These are phyloP conservation scores for Aphis craccivora DNA, from an alignment of 1,140 invertebrate species.

Conservation along the genomic window DNA sequence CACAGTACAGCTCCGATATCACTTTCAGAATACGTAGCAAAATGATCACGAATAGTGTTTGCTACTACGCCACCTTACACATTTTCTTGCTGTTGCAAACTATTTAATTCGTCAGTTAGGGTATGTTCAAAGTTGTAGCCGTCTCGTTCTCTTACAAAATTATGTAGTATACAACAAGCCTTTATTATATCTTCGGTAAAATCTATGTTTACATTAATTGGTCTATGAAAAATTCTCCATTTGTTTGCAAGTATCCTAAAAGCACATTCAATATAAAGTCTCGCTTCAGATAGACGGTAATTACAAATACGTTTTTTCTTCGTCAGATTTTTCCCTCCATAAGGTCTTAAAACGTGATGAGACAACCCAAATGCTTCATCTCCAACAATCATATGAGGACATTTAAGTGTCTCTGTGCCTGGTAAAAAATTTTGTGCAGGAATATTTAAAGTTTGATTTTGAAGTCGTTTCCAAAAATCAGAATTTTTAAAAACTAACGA, in stretches of 20 bases:
- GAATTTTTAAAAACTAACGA: conserved; percentile 49
- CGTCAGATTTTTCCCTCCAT: conserved; percentile 42
- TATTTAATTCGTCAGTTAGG: conserved; percentile 53
- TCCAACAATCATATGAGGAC: conserved; percentile 59
- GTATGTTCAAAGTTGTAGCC: conserved; percentile 59
- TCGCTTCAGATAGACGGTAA: conserved; percentile 61
- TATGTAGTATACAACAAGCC: conserved; percentile 62
- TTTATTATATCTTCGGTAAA: conserved; percentile 61
- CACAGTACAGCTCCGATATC: neutral
- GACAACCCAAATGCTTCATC: conserved; percentile 65
- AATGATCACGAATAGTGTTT: neutral
- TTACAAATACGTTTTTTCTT: conserved; percentile 63
- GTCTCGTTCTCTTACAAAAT: conserved; percentile 60
- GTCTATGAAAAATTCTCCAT: conserved; percentile 62
- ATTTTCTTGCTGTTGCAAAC: neutral
- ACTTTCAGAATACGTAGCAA: neutral
- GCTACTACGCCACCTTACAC: neutral
- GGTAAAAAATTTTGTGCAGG: neutral
- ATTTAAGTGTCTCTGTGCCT: neutral
- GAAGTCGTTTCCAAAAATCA: conserved; percentile 39
- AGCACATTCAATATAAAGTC: conserved; percentile 64
- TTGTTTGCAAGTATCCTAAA: conserved; percentile 64
- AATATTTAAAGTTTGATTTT: neutral
- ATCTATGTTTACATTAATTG: conserved; percentile 60
- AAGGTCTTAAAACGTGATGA: conserved; percentile 62